phyloP scores from a whole-genome alignment of 1,140 invertebrate genomes.

The Lepidurus couesii region DNA sequence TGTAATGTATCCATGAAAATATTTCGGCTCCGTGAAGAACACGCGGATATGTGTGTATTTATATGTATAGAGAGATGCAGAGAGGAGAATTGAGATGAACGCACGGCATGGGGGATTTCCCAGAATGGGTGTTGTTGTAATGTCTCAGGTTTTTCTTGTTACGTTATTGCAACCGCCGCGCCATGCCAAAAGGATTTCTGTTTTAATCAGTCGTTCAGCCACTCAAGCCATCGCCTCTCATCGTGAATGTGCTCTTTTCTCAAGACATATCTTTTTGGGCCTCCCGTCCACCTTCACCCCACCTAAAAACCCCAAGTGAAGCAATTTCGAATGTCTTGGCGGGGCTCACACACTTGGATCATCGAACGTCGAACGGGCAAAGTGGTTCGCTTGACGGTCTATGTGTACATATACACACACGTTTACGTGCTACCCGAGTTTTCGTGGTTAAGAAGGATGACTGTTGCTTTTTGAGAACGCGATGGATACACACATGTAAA shows the following conservation, averaged over 20 bases:
- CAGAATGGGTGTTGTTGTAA: neutral
- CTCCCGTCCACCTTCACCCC: neutral
- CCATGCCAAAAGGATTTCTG: neutral
- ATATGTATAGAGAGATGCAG: neutral
- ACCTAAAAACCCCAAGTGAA: neutral
- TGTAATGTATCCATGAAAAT: no score
- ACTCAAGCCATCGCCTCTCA: slow-evolving; percentile 20
- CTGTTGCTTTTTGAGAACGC: no score
- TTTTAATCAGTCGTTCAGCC: slow-evolving; percentile 4
- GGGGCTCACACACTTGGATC: no score
- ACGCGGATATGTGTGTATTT: no score
- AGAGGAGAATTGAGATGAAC: neutral
- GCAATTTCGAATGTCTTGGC: no score
- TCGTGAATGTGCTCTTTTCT: slow-evolving; percentile 3
- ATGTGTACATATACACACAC: no score
- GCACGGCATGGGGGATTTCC: slow-evolving; percentile 7
- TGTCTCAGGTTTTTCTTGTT: neutral
- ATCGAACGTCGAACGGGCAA: no score
- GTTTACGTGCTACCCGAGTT: no score
- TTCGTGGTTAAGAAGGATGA: no score
- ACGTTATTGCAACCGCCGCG: neutral
- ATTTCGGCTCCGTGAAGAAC: no score
- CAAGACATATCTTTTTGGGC: neutral
- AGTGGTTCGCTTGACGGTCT: no score
- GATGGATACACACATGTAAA: no score